Percentiles rank a stretch among this genome's conserved stretches.
Conservation (phyloP, 2,113 vertebrate genomes). For the Brachyhypopomus occidentalis region DNA sequence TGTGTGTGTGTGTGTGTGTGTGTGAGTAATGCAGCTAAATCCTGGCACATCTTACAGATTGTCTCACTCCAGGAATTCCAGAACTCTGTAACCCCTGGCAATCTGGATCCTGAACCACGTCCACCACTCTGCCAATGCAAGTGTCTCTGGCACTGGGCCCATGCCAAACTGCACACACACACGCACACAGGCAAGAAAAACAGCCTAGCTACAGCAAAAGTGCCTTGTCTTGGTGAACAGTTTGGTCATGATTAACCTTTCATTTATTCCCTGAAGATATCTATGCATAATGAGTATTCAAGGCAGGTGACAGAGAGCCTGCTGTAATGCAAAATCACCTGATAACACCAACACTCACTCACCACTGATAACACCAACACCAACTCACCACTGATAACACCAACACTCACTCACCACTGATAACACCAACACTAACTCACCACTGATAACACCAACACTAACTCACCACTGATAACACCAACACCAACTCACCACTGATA, state of each 20-base stretch:
- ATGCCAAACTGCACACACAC: slow-evolving; percentile 57
- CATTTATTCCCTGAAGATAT: neutral
- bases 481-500: neutral
- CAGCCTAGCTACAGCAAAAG: slow-evolving; percentile 3
- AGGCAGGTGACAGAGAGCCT: slow-evolving; percentile 46
- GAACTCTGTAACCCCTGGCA: slow-evolving; percentile 56
- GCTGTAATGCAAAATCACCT: slow-evolving; percentile 53
- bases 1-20: slow-evolving; percentile 46
- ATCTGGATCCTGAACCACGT: slow-evolving; percentile 56
- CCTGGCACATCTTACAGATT: slow-evolving; percentile 33
- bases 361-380: no score
- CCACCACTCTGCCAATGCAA: slow-evolving; percentile 53
- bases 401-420: no score
- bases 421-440: no score
- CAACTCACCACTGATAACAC: neutral
- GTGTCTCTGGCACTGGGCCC: slow-evolving; percentile 56
- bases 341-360: slow-evolving; percentile 37
- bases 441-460: neutral
- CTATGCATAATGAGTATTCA: slow-evolving; percentile 34
- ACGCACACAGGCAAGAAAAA: slow-evolving; percentile 28
- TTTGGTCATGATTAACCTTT: slow-evolving; percentile 54
- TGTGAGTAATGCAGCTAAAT: slow-evolving; percentile 20
- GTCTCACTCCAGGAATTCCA: slow-evolving; percentile 60
- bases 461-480: no score
- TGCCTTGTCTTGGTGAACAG: slow-evolving; percentile 25